Evolutionary conservation across 2,888 invertebrate genomes (phyloP), one percentile per base, ranked within the genome.

Genomic region (Adelognathus sp.): DNA sequence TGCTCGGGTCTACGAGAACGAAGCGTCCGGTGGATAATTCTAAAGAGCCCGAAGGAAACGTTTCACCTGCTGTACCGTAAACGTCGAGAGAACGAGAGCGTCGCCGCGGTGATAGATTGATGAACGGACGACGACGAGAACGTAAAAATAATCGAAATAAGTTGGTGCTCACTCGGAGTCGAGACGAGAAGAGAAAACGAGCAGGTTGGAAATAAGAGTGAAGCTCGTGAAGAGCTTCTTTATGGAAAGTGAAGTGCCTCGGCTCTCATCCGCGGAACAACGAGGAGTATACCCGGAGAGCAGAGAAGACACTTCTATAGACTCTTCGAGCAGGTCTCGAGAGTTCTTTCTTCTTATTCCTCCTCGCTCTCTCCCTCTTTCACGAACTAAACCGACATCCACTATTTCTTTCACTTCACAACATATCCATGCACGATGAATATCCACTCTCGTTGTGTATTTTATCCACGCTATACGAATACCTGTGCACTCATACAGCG

Each of bases 231-330:
- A 18, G 33, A 67, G 6, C 41, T n/a, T 27, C 61, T 16, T 54
- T 70, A 69, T 63, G 74, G 56, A 70, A 70, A 74, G 33, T 70
- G 44, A 74, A 79, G 78, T 71, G 58, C 60, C 70, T 70, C 69
- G 60, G 31, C 64, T 69, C 39, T 33, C 31, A 29, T 76, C 54
- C 46, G 14, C 36, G 58, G 54, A 39, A 64, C 60, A 46, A n/a
- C n/a, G n/a, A n/a, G n/a, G n/a, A n/a, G n/a, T n/a, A n/a, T n/a
- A n/a, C n/a, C n/a, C n/a, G 39, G 60, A 56, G 61, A 31, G 36
- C 33, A 63, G 60, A 66, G n/a, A 66, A 78, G 67, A 58, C 52
- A 66, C 21, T 77, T 80, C 78, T 80, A 71, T 78, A 58, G 75
- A 69, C 61, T 78, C 70, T 31, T 77, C 36, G 50, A n/a, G n/a